Conservation (phyloP, 2,113 vertebrate genomes). For the Ciconia boyciana region DNA sequence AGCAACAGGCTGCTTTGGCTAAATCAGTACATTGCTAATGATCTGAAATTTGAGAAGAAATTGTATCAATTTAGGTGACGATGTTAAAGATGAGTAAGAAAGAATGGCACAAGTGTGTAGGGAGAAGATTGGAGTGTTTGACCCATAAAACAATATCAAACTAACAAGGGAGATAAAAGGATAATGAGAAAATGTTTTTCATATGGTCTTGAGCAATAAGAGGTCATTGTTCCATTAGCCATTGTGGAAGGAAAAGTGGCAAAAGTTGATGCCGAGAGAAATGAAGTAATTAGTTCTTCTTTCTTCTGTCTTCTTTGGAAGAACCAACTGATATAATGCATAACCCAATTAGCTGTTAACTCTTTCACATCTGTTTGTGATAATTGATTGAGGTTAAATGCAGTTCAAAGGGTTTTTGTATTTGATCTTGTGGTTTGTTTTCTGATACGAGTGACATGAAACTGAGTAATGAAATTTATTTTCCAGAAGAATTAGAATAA, state of each 20-base stretch:
- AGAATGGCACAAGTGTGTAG: not conserved
- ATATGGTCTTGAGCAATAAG: not conserved
- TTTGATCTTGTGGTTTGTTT: not conserved
- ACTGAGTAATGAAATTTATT: not conserved
- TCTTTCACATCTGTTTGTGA: not conserved
- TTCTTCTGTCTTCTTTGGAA: not conserved
- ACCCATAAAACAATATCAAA: not conserved
- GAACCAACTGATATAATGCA: not conserved
- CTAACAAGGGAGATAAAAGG: not conserved
- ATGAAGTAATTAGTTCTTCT: not conserved
- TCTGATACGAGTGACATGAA: not conserved
- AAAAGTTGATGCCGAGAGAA: not conserved
- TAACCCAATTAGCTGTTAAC: not conserved
- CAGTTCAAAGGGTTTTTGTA: not conserved
- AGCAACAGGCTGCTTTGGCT: not conserved
- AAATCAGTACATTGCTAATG: not conserved
- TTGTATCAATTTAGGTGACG: not conserved
- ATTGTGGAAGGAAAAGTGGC: not conserved
- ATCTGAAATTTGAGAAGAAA: not conserved
- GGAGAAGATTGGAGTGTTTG: not conserved
- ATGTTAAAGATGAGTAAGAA: not conserved
- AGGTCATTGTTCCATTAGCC: not conserved
- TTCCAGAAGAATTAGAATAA: not conserved
- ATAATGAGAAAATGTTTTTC: not conserved
- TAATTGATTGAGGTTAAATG: not conserved